Evolutionary conservation across 2,113 vertebrate genomes (phyloP).

Genomic region (Dermatemys mawii): DNA sequence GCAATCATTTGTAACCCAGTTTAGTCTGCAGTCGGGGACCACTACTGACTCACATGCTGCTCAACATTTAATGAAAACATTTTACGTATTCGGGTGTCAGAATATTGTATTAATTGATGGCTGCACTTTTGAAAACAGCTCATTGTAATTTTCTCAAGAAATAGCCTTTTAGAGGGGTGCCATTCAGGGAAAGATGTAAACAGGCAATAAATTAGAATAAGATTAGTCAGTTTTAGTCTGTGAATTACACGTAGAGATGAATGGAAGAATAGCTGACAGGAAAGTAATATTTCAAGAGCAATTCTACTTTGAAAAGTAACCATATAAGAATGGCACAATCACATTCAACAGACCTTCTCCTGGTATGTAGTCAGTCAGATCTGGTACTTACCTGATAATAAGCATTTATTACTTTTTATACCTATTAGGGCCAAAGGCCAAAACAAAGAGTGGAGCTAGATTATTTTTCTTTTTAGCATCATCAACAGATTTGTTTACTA

Average conservation of each 20-base stretch:
- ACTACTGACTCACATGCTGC: background rate
- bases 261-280: background rate
- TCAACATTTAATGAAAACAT: background rate
- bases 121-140: background rate
- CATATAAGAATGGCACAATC: background rate
- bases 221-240: background rate
- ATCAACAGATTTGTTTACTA: background rate
- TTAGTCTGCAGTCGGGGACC: background rate
- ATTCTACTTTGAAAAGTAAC: background rate
- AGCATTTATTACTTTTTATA: background rate
- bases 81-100: background rate
- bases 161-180: background rate
- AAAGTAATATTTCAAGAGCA: background rate
- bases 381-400: background rate
- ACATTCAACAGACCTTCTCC: background rate
- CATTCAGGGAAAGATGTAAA: background rate
- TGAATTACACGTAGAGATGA: background rate
- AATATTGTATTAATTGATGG: background rate
- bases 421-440: background rate
- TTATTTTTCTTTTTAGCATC: background rate
- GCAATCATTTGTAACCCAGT: background rate
- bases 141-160: constrained; percentile 23
- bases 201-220: background rate
- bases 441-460: background rate
- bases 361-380: background rate